Evolutionary conservation across 2,797 vertebrate genomes (phyloP).

Genomic region (Lerista edwardsae): DNA sequence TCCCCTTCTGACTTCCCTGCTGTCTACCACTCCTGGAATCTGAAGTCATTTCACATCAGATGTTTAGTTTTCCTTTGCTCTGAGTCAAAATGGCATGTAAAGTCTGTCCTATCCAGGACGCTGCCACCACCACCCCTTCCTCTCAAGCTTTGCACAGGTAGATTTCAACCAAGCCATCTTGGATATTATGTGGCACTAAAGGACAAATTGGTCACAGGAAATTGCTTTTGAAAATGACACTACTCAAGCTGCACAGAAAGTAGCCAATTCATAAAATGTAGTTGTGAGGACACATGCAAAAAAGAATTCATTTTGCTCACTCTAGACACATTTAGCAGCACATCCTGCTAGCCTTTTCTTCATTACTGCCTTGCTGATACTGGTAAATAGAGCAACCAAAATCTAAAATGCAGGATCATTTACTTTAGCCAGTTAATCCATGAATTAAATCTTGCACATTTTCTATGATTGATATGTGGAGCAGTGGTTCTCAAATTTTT

Average conservation of each 20-base stretch:
- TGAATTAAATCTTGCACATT: background rate
- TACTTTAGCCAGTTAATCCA: background rate
- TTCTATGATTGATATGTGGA: no score
- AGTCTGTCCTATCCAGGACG: conserved; percentile 71
- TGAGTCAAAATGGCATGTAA: conserved; percentile 66
- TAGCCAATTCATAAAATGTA: background rate
- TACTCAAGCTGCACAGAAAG: background rate
- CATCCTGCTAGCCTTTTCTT: conserved; percentile 5
- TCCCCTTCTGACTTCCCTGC: background rate
- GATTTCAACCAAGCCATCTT: conserved; percentile 51
- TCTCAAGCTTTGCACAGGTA: conserved; percentile 16
- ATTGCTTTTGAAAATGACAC: conserved; percentile 17
- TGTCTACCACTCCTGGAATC: conserved; percentile 42
- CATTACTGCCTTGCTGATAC: conserved; percentile 7
- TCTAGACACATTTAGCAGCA: background rate
- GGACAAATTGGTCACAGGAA: conserved; percentile 10
- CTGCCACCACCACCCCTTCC: conserved; percentile 33
- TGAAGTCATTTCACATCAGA: conserved; percentile 59
- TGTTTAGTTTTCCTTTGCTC: conserved; percentile 75
- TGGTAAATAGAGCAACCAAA: background rate
- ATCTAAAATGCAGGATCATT: background rate
- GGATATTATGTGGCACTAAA: conserved; percentile 14
- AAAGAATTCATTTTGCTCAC: background rate
- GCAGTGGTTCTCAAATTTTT: no score
- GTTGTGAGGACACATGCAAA: background rate